Base-by-base conservation (phyloP, 2,888 invertebrate species). In the Atrina japonica region DNA sequence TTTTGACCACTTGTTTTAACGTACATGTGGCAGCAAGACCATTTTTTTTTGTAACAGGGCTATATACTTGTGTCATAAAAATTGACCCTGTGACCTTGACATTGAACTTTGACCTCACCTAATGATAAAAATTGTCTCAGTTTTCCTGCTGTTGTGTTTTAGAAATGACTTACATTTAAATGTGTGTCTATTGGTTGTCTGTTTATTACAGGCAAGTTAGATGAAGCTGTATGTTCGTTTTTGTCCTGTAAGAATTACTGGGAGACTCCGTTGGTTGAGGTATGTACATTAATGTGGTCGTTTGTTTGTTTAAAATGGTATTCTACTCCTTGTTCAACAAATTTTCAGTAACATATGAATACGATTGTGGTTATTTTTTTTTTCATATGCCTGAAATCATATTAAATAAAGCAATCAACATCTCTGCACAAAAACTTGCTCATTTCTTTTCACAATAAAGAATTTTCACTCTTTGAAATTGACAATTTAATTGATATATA, bases 191-290 rank as follows among this genome's bases (percentile, higher is more conserved):
- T 7, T 7, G 11, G 35, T 35, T 35, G 5, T n/a, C 7, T 50
- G 16, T 49, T 27, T 43, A 25, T 77, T 80, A 59, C 68, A 78
- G 80, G 63, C 9, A 43, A 59, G 5, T 59, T 80, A 40, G 52
- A 73, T n/a, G 43, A 75, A 16, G 56, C 49, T n/a, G 73, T 78
- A 6, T 81, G 81, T 61, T 77, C 78, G 16, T 81, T 53, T 52
- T 63, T 78, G 6, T 75, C 78, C 2, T 81, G 81, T 63, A 81
- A 76, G 55, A 77, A 70, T 25, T 81, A 75, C 53, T 81, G 70
- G 76, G 76, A 78, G 18, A 64, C 74, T 23, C 70, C 78, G 35
- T 49, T 58, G 29, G 43, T 53, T 58, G 59, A 72, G 66, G 77
- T 77, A 59, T 53, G 70, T 67, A 30, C 18, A 18, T 18, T 56